These are phyloP conservation scores for Pelmatolapia mariae DNA, from an alignment of 2,113 vertebrate genomes.

Conservation along the genomic window DNA sequence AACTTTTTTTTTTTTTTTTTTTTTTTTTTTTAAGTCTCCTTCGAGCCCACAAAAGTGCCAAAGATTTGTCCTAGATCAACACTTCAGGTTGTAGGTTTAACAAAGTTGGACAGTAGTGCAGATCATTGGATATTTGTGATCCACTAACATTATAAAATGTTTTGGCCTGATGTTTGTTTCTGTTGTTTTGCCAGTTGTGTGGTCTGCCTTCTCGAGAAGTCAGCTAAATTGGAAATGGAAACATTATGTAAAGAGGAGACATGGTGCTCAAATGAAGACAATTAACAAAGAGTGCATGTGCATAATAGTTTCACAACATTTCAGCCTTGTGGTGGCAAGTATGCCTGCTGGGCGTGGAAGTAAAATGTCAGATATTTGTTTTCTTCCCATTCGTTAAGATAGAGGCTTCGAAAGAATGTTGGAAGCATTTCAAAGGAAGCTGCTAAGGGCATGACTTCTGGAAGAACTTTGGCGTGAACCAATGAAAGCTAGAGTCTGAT, in stretches of 20 bases:
- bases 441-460: rapidly evolving
- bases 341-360: not conserved
- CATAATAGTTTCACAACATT: not conserved
- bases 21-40: not conserved
- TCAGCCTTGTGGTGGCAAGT: not conserved
- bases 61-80: not conserved
- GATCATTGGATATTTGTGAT: not conserved
- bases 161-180: not conserved
- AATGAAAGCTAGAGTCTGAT: not conserved
- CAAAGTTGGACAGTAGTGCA: rapidly evolving
- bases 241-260: not conserved
- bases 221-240: not conserved
- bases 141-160: not conserved
- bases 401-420: rapidly evolving
- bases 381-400: not conserved
- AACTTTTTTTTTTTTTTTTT: not conserved
- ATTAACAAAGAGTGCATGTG: not conserved
- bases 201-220: not conserved
- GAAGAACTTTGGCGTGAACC: not conserved
- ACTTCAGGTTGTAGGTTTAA: not conserved
- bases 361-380: not conserved
- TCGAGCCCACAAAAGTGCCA: not conserved
- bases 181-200: rapidly evolving
- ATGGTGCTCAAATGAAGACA: not conserved
- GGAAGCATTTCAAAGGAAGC: not conserved